A percentile compares a stretch with the other conserved stretches of the same genome.
Conservation (phyloP, 2,888 invertebrate species). For the Druceiella hillmani region DNA sequence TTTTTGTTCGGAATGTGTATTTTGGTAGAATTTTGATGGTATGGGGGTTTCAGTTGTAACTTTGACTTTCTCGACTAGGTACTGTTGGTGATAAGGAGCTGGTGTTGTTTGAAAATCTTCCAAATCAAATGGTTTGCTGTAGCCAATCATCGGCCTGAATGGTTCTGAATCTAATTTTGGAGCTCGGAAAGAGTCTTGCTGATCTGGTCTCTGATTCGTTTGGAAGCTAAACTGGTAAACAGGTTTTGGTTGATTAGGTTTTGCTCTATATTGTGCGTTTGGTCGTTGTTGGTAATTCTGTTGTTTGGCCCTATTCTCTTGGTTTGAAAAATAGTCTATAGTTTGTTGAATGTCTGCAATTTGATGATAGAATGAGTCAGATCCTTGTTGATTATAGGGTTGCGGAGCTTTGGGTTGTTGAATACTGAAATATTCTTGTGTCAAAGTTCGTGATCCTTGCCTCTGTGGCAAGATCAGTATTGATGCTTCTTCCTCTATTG, state of each 20-base stretch:
- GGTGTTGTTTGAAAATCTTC: conserved; percentile 44
- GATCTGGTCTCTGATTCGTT: conserved; percentile 47
- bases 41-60: conserved; percentile 50
- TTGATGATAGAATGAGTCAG: conserved; percentile 57
- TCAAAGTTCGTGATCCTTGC: conserved; percentile 46
- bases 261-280: conserved; percentile 39
- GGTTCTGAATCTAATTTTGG: conserved; percentile 55
- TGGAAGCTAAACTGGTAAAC: conserved; percentile 72
- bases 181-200: conserved; percentile 40
- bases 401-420: conserved; percentile 42
- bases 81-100: conserved; percentile 43
- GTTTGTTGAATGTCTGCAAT: conserved; percentile 62
- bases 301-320: conserved; percentile 50
- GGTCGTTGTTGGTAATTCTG: conserved; percentile 34
- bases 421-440: conserved; percentile 50
- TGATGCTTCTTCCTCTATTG: conserved; percentile 44
- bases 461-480: conserved; percentile 48
- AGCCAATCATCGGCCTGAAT: conserved; percentile 59
- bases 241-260: conserved; percentile 52
- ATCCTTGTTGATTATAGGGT: conserved; percentile 36
- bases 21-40: conserved; percentile 46
- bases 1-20: conserved; percentile 38
- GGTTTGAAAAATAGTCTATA: conserved; percentile 56
- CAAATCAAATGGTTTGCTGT: conserved; percentile 46
- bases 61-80: conserved; percentile 42